Percentiles rank a stretch among this genome's conserved stretches.
Conservation (phyloP, 1,140 invertebrate genomes). For the Scaptodrosophila lebanonensis region DNA sequence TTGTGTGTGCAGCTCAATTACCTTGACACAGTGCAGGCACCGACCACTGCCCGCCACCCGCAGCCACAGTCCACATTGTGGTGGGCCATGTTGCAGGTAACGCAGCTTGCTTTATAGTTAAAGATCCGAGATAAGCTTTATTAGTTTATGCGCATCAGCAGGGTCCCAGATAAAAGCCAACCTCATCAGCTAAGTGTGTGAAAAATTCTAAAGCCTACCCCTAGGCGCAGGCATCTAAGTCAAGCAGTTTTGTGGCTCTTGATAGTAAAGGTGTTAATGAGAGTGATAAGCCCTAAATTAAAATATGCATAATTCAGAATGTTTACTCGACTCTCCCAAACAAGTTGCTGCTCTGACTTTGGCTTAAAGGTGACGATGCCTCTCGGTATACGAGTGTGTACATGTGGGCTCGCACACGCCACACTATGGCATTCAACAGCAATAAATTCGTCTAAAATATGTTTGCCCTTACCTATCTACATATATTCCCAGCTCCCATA, state of each 20-base stretch:
- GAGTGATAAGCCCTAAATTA: constrained; percentile 70
- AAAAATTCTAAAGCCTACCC: constrained; percentile 45
- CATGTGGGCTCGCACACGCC: neutral
- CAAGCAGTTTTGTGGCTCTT: constrained; percentile 1
- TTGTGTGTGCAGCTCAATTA: too few species aligned
- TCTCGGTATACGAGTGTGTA: constrained; percentile 2
- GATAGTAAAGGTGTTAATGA: constrained; percentile 56
- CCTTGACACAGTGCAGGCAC: constrained; percentile 56
- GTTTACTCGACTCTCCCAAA: constrained; percentile 32
- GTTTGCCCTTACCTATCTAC: constrained; percentile 18
- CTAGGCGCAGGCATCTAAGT: constrained; percentile 16
- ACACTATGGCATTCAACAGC: constrained; percentile 16
- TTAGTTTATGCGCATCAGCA: constrained; percentile 49
- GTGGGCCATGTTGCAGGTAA: too few species aligned
- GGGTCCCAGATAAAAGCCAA: constrained; percentile 25
- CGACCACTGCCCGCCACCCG: too few species aligned
- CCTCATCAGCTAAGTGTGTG: constrained; percentile 4
- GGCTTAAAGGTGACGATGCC: constrained; percentile 33
- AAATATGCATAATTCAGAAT: constrained; percentile 67
- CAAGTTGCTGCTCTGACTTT: neutral
- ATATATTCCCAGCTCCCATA: constrained; percentile 8
- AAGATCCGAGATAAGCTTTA: constrained; percentile 61
- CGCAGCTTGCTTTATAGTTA: constrained; percentile 32
- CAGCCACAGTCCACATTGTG: too few species aligned
- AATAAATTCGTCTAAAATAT: constrained; percentile 38